These are phyloP conservation scores for Corvus moneduloides DNA, from an alignment of 2,113 vertebrate genomes.

Conservation along the genomic window DNA sequence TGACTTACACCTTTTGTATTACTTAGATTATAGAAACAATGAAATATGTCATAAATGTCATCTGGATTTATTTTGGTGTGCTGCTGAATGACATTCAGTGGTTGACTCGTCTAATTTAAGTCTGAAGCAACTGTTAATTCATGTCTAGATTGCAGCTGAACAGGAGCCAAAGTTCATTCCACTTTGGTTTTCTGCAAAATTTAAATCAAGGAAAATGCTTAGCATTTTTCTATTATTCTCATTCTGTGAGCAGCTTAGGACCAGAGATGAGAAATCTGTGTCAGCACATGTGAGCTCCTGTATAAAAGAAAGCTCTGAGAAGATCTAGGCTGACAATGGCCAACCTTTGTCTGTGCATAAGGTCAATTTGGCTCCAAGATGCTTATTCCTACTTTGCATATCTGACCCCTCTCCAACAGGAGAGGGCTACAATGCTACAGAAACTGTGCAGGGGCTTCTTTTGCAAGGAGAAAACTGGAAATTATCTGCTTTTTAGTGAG, in stretches of 20 bases:
- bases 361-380: not conserved
- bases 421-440: not conserved
- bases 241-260: not conserved
- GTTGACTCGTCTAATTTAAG: conserved; percentile 52
- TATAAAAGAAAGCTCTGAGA: not conserved
- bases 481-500: not conserved
- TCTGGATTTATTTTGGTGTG: conserved; percentile 39
- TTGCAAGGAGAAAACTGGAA: not conserved
- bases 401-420: not conserved
- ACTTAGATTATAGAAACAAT: conserved; percentile 57
- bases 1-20: conserved; percentile 45
- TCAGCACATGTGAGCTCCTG: not conserved
- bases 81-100: conserved; percentile 38
- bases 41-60: conserved; percentile 50
- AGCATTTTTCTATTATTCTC: conserved; percentile 17
- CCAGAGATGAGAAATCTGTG: not conserved
- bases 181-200: conserved; percentile 24
- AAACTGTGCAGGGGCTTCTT: not conserved
- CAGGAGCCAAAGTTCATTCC: conserved; percentile 55
- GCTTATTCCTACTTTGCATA: not conserved
- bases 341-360: not conserved
- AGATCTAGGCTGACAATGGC: not conserved
- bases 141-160: conserved; percentile 55
- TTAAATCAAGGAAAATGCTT: conserved; percentile 17
- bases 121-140: conserved; percentile 34